phyloP scores from a whole-genome alignment of 2,113 vertebrate species.

The Mus spicilegus region DNA sequence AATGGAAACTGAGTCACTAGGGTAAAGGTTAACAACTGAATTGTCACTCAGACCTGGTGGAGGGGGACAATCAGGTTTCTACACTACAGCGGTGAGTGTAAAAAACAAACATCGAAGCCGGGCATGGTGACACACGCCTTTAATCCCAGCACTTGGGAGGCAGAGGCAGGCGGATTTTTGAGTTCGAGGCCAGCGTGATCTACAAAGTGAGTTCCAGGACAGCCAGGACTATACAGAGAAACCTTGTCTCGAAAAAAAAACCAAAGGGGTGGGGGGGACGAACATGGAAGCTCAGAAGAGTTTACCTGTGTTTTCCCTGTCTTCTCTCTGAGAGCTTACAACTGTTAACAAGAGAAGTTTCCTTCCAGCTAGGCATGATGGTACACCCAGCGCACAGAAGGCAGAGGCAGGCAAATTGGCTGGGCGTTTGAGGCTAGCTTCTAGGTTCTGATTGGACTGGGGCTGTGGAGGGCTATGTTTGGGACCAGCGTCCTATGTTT shows the following conservation, averaged over 20 bases:
- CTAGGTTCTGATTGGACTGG: not conserved
- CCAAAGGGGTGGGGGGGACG: too few species aligned
- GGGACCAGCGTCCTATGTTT: not conserved
- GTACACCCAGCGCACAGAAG: too few species aligned
- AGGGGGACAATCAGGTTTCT: not conserved
- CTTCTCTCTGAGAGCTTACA: conserved; percentile 11
- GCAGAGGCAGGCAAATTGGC: too few species aligned
- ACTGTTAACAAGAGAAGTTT: not conserved
- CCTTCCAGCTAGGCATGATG: not conserved
- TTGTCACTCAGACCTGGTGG: not conserved
- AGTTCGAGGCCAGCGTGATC: too few species aligned
- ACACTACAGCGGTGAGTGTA: too few species aligned
- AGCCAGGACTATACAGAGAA: too few species aligned
- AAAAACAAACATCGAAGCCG: too few species aligned
- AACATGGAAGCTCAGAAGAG: not conserved
- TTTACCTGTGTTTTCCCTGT: not conserved
- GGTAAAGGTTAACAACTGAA: not conserved
- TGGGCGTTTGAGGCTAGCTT: not conserved
- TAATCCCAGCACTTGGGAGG: too few species aligned
- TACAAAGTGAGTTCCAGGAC: too few species aligned
- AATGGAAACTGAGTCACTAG: not conserved
- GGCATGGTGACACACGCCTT: too few species aligned
- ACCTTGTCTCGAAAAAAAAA: too few species aligned
- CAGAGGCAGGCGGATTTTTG: too few species aligned
- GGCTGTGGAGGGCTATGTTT: fast-evolving